Conservation (phyloP, 1,140 invertebrate species). For the Bombus breviceps region DNA sequence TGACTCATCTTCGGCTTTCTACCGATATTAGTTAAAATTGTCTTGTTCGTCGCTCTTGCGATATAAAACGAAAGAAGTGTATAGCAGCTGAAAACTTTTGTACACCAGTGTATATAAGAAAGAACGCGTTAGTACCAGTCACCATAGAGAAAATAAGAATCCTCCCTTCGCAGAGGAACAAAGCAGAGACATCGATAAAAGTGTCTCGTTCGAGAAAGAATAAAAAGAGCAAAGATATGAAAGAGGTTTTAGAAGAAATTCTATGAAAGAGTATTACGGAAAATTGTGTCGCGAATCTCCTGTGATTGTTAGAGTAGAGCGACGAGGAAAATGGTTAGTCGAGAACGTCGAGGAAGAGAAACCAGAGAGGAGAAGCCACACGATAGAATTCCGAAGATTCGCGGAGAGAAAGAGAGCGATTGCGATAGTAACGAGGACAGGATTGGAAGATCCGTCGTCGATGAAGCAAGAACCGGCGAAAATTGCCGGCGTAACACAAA, state of each 20-base stretch:
- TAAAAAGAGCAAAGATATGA: neutral
- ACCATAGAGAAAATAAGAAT: neutral
- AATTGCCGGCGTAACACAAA: slow-evolving; percentile 31
- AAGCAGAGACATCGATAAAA: neutral
- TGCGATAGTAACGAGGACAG: slow-evolving; percentile 6
- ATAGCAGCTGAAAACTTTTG: neutral
- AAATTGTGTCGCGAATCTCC: too few relatives aligned
- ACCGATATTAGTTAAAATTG: too few relatives aligned
- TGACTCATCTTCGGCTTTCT: too few relatives aligned
- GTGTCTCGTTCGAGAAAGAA: neutral
- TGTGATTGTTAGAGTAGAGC: neutral
- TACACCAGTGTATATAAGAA: neutral
- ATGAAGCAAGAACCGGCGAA: slow-evolving; percentile 34
- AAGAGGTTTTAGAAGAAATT: neutral
- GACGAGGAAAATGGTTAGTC: neutral
- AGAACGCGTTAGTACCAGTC: neutral
- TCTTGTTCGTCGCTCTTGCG: too few relatives aligned
- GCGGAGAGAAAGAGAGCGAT: neutral
- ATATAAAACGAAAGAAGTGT: neutral
- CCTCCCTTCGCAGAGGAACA: neutral
- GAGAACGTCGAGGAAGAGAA: neutral
- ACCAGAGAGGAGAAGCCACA: neutral
- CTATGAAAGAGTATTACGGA: too few relatives aligned
- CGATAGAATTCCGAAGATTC: neutral
- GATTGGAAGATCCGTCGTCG: neutral